A percentile compares a stretch with the other conserved stretches of the same genome.
phyloP scores from a whole-genome alignment of 2,113 vertebrate genomes.

The Turdus rufiventris region DNA sequence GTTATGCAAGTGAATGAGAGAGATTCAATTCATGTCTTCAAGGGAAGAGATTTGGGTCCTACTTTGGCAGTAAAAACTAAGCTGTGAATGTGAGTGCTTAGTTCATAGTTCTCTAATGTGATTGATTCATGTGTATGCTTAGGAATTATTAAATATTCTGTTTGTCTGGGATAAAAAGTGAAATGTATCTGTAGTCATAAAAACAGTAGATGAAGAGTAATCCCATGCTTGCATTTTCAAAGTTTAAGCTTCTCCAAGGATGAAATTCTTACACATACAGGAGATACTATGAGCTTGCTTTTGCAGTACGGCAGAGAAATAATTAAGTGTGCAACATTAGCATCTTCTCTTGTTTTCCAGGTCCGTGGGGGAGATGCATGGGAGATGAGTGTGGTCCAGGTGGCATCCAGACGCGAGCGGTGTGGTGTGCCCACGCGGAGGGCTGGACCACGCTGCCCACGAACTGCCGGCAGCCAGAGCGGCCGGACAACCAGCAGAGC shows the following conservation, averaged over 20 bases:
- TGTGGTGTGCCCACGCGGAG: constrained; percentile 95
- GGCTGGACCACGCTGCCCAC: constrained; percentile 94
- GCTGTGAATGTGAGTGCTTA: neutral
- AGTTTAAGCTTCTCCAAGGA: neutral
- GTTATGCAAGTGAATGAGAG: neutral
- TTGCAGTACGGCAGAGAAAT: neutral
- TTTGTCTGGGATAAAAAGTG: neutral
- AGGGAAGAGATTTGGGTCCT: neutral
- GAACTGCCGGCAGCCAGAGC: constrained; percentile 85
- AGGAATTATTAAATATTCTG: neutral
- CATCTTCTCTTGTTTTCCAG: constrained; percentile 68
- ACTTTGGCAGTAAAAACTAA: neutral
- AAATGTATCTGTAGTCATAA: neutral
- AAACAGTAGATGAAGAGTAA: neutral
- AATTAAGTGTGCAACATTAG: neutral
- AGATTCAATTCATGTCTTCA: neutral
- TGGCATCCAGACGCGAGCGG: constrained; percentile 90
- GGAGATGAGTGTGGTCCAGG: constrained; percentile 94
- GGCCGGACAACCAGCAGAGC: constrained; percentile 90
- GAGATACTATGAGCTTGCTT: neutral
- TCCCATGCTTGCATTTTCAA: neutral
- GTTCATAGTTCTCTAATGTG: neutral
- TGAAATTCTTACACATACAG: neutral
- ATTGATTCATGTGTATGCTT: neutral
- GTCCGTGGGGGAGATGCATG: constrained; percentile 97